Evolutionary conservation across 2,113 vertebrate species (phyloP).

Genomic region (Epinephelus moara): DNA sequence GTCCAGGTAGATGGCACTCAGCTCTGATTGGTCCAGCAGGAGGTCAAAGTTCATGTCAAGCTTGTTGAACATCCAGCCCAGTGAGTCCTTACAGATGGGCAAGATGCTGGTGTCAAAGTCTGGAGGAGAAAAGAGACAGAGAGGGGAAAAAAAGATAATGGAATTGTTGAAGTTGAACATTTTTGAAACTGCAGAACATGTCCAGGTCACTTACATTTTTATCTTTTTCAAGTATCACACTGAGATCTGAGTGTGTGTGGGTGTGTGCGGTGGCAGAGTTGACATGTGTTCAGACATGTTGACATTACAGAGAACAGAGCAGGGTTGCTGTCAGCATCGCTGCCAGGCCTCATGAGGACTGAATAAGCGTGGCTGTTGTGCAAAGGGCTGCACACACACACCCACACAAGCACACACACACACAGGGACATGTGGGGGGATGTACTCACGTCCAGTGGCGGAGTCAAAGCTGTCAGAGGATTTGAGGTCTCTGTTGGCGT

Average conservation of each 20-base stretch:
- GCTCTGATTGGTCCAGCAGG: slow-evolving; percentile 94
- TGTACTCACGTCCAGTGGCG: slow-evolving; percentile 90
- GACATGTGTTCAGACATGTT: slow-evolving; percentile 56
- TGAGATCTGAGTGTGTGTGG: slow-evolving; percentile 13
- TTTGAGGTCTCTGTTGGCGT: slow-evolving; percentile 93
- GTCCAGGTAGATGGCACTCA: slow-evolving; percentile 96
- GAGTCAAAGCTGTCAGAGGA: slow-evolving; percentile 87
- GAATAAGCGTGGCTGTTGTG: slow-evolving; percentile 38
- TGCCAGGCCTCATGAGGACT: slow-evolving; percentile 19
- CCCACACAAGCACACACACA: slow-evolving; percentile 21
- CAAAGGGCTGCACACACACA: slow-evolving; percentile 8
- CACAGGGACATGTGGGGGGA: not conserved
- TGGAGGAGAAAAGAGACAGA: slow-evolving; percentile 33
- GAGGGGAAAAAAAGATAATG: not conserved
- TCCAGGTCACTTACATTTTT: slow-evolving; percentile 1
- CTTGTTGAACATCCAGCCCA: slow-evolving; percentile 99
- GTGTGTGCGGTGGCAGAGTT: slow-evolving; percentile 17
- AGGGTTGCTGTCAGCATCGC: slow-evolving; percentile 60
- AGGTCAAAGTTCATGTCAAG: slow-evolving; percentile 99
- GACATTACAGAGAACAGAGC: slow-evolving; percentile 63
- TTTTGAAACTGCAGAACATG: slow-evolving; percentile 7
- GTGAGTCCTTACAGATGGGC: slow-evolving; percentile 97
- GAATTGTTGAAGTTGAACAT: not conserved
- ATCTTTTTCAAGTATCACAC: slow-evolving; percentile 5
- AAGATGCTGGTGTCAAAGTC: slow-evolving; percentile 98